Base-by-base conservation (phyloP, 2,888 invertebrate species). In the Tipula lateralis region DNA sequence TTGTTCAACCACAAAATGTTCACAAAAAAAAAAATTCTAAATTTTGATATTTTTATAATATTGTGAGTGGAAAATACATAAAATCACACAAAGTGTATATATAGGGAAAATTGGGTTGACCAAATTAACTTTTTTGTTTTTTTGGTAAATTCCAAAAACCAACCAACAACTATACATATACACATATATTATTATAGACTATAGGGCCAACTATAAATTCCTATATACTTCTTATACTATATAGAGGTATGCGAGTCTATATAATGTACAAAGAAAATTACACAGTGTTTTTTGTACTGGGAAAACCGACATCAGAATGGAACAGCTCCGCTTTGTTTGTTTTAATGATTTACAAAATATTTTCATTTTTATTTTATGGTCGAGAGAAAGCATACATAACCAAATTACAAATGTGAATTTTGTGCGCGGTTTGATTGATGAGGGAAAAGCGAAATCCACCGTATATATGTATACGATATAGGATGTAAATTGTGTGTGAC, bases 361-460 rank as follows among this genome's bases (percentile, higher is more conserved):
- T 66, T 24, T 24, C 9, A 66, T 9, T 66, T 24, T 66, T 24
- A 24, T 66, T 24, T 9, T 66, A 24, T 24, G 24, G 24, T 66
- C 9, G n/a, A n/a, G 66, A 24, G 9, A 24, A 66, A 66, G 66
- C 66, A 9, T 66, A 66, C 66, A 9, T 66, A 66, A 66, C 66
- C 66, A 66, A 66, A 66, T 9, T 66, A 66, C 66, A 50, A 50
- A 50, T 16, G 16, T 16, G 1, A 24, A 5, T 66, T 24, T 66
- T 66, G 24, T 66, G 66, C 12, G 66, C 66, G 66, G 66, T 66
- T 66, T 66, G 66, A 66, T 66, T 66, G 66, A 66, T 66, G 66
- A 66, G 66, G 66, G 2, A 9, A 24, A 13, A 24, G n/a, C n/a
- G n/a, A n/a, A n/a, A n/a, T n/a, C n/a, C n/a, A n/a, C n/a, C n/a